These are phyloP conservation scores for Ailurus styani DNA, from an alignment of 2,113 vertebrate species.

Conservation along the genomic window DNA sequence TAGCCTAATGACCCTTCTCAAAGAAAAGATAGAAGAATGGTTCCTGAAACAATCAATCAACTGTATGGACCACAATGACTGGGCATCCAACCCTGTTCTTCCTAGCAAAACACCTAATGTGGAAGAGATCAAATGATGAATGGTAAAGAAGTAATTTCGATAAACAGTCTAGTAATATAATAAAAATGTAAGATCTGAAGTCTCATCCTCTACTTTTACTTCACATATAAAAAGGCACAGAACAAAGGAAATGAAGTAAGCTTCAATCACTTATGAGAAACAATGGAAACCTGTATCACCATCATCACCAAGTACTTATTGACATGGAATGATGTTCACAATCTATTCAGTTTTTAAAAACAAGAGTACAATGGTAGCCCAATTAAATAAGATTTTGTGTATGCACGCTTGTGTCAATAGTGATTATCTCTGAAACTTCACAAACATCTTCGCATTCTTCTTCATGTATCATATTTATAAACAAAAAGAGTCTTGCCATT, in stretches of 20 bases:
- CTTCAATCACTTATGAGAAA: neutral
- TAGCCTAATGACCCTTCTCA: neutral
- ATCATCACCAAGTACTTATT: neutral
- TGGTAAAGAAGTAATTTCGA: constrained; percentile 27
- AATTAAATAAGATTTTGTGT: constrained; percentile 1
- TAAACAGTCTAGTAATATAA: neutral
- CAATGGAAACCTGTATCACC: neutral
- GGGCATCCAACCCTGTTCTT: neutral
- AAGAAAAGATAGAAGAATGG: neutral
- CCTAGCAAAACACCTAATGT: constrained; percentile 8
- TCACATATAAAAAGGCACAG: neutral
- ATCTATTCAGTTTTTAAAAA: neutral
- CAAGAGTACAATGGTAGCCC: neutral
- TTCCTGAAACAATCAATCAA: neutral
- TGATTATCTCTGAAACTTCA: constrained; percentile 6
- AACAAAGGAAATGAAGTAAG: neutral
- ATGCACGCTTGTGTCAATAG: neutral
- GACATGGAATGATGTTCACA: neutral
- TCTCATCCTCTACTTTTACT: neutral
- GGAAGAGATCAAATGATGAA: constrained; percentile 11
- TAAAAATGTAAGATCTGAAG: neutral
- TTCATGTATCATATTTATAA: neutral
- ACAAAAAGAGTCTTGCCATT: neutral
- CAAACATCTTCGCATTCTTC: neutral
- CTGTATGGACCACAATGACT: neutral